Percentiles rank a stretch among this genome's conserved stretches.
phyloP scores from a whole-genome alignment of 2,888 invertebrate species.

The Archips xylosteana region DNA sequence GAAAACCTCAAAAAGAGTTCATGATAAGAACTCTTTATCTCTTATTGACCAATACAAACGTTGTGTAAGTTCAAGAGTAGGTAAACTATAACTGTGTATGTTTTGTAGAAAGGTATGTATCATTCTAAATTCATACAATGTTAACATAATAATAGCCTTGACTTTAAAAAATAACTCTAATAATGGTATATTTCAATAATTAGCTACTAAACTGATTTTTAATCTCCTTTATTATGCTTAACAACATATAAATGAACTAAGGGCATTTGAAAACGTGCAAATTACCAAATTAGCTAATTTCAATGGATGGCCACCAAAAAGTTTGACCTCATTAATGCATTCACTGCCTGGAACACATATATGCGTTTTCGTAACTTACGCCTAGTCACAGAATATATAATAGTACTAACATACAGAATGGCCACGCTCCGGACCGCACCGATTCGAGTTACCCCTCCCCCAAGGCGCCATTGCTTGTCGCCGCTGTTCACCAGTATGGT shows the following conservation, averaged over 20 bases:
- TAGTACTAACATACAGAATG: too few relatives aligned
- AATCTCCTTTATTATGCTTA: not conserved
- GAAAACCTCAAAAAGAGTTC: not conserved
- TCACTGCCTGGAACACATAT: too few relatives aligned
- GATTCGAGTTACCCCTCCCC: too few relatives aligned
- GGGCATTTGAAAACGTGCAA: not conserved
- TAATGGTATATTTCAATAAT: not conserved
- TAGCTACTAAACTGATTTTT: not conserved
- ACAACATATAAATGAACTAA: not conserved
- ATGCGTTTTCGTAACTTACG: too few relatives aligned
- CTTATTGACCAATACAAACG: not conserved
- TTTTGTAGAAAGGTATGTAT: not conserved
- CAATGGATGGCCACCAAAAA: not conserved
- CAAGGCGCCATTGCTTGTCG: too few relatives aligned
- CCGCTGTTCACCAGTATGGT: too few relatives aligned
- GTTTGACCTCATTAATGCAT: not conserved
- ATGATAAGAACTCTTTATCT: constrained; percentile 18
- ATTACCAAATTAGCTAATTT: not conserved
- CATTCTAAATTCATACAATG: not conserved
- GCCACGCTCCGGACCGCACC: too few relatives aligned
- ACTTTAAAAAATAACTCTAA: too few relatives aligned
- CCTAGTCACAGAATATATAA: too few relatives aligned
- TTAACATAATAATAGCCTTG: too few relatives aligned
- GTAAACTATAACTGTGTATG: not conserved
- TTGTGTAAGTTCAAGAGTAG: not conserved